Evolutionary conservation across 2,113 vertebrate genomes (phyloP), one percentile per base, ranked within the genome.

Genomic region (Cinclus cinclus): DNA sequence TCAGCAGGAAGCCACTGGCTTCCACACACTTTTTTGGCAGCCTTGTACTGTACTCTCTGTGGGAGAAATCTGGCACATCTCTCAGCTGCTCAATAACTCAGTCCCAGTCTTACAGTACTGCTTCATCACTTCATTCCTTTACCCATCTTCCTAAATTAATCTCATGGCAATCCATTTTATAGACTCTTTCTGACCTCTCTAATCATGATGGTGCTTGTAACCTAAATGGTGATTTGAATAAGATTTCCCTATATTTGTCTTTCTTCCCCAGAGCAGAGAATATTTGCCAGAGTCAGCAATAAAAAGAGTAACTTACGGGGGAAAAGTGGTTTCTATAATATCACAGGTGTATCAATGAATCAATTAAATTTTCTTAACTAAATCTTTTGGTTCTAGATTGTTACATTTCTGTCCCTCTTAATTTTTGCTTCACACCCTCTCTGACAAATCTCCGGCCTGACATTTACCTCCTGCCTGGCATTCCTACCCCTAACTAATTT

Each of bases 121-220:
- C 11, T 89, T 85, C 49, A 65, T 47, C 30, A 79, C 37, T 80
- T 85, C 78, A 56, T 92, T 95, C 33, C 46, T 83, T 79, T 79
- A 46, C 65, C 28, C 27, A 73, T 91, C 53, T 82, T 89, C 35
- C 49, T 83, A 95, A 92, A 95, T 85, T 85, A 89, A 91, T 90
- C 84, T 91, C 81, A 91, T 50, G 59, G 73, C n/a, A 85, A 80
- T 91, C 81, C 31, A 21, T 42, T 89, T 87, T 87, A 91, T 76
- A 92, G 74, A 87, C 41, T 89, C 30, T 56, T 89, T 76, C 58
- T 85, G 67, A 69, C 81, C 70, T 76, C 24, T 80, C 53, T 55
- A 73, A 62, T 94, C 55, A 68, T 37, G 39, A 62, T 47, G 13
- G 13, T 92, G 19, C 42, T 87, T 89, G 33, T 69, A 83, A 63